Evolutionary conservation across 1,140 invertebrate species (phyloP).

Genomic region (Drosophila persimilis): DNA sequence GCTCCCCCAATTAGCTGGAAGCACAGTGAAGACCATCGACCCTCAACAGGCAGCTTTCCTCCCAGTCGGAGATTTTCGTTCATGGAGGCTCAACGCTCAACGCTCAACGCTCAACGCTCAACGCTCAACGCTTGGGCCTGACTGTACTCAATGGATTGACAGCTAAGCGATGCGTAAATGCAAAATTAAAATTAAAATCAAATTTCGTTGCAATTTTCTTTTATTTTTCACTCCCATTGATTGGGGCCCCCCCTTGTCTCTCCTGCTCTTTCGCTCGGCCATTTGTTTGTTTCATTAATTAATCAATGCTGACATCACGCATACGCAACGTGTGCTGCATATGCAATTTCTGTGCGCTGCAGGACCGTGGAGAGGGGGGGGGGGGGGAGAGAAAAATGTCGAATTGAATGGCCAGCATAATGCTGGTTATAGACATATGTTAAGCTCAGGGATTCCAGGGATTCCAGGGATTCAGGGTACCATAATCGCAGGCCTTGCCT

Average conservation of each 20-base stretch:
- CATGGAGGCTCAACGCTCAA: too few relatives aligned
- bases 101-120: too few relatives aligned
- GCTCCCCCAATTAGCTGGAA: slow-evolving; percentile 20
- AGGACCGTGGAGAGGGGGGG: background rate
- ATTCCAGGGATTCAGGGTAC: too few relatives aligned
- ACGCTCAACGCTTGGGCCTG: background rate
- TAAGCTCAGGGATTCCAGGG: too few relatives aligned
- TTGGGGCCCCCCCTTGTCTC: too few relatives aligned
- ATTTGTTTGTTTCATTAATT: slow-evolving; percentile 61
- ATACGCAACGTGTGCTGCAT: slow-evolving; percentile 58
- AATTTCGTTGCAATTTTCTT: slow-evolving; percentile 34
- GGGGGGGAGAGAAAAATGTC: background rate
- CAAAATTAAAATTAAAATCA: slow-evolving; percentile 46
- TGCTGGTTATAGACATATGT: too few relatives aligned
- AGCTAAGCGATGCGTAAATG: slow-evolving; percentile 61
- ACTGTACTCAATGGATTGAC: slow-evolving; percentile 14
- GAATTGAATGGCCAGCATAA: slow-evolving; percentile 4
- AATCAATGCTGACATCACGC: slow-evolving; percentile 72
- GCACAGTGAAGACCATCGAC: background rate
- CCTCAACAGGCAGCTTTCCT: too few relatives aligned
- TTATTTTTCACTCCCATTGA: slow-evolving; percentile 44
- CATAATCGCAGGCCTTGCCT: too few relatives aligned
- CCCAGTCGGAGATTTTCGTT: too few relatives aligned
- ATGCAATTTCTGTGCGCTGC: slow-evolving; percentile 44
- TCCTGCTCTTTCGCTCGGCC: background rate